A percentile compares a stretch with the other conserved stretches of the same genome.
These are phyloP conservation scores for Galaxea fascicularis DNA, from an alignment of 92 coral and sea anemone species.

Conservation along the genomic window DNA sequence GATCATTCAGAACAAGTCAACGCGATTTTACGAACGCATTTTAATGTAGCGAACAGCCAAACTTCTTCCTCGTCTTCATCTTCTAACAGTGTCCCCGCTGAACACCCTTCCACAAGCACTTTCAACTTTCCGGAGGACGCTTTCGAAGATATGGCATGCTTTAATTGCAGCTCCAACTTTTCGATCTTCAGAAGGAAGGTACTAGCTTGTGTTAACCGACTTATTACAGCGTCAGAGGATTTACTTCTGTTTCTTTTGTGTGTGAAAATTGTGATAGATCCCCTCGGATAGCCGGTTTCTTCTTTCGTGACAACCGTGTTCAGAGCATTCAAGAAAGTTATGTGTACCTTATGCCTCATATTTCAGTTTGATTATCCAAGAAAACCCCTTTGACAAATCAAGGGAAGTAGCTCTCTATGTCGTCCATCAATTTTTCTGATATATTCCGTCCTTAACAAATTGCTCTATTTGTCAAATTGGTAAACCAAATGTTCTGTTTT, in stretches of 20 bases:
- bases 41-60: slow-evolving; percentile 54
- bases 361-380: not conserved
- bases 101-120: slow-evolving; percentile 27
- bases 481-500: not conserved
- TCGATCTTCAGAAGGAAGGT: slow-evolving; percentile 87
- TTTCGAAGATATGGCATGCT: slow-evolving; percentile 84
- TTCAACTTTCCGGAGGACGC: slow-evolving; percentile 22
- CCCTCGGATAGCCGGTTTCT: not conserved
- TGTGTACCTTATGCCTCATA: not conserved
- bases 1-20: slow-evolving; percentile 79
- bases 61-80: slow-evolving; percentile 43
- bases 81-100: slow-evolving; percentile 28
- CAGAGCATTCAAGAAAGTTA: too few species aligned
- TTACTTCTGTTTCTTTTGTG: not conserved
- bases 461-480: too few species aligned
- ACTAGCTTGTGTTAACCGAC: not conserved
- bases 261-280: not conserved
- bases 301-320: too few species aligned
- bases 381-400: not conserved
- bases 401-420: not conserved
- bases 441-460: too few species aligned
- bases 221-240: not conserved
- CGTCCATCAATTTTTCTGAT: not conserved
- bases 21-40: slow-evolving; percentile 69
- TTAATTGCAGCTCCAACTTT: slow-evolving; percentile 76